Evolutionary conservation across 64 coral and sea anemone genomes (phyloP).

Genomic region (Astreopora myriophthalma): DNA sequence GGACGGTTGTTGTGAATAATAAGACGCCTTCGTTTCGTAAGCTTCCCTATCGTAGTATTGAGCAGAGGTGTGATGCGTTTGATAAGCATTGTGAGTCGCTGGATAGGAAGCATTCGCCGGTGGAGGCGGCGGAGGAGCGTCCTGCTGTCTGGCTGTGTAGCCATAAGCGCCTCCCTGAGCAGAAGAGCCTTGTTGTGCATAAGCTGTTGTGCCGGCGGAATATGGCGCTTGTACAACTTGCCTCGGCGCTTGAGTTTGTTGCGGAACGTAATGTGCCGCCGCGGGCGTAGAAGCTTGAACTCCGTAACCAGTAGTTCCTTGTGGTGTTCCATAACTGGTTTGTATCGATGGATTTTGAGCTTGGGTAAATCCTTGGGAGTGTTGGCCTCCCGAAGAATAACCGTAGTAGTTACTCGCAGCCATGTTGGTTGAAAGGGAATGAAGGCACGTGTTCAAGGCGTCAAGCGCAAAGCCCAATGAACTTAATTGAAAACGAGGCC

Average conservation of each 20-base stretch:
- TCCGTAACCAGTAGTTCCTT: slow-evolving; percentile 91
- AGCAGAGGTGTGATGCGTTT: slow-evolving; percentile 84
- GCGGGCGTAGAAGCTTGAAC: slow-evolving; percentile 86
- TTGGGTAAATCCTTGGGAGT: slow-evolving; percentile 96
- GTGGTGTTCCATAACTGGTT: slow-evolving; percentile 92
- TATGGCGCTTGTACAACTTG: slow-evolving; percentile 79
- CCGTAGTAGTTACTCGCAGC: slow-evolving; percentile 94
- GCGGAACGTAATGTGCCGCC: slow-evolving; percentile 86
- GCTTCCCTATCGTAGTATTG: slow-evolving; percentile 89
- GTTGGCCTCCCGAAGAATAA: slow-evolving; percentile 96
- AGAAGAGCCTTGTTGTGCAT: slow-evolving; percentile 70
- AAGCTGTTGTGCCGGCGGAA: slow-evolving; percentile 79
- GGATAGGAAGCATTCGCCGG: slow-evolving; percentile 86
- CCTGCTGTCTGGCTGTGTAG: slow-evolving; percentile 97
- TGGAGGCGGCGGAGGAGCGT: slow-evolving; percentile 92
- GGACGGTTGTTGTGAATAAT: slow-evolving; percentile 85
- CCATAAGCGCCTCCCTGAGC: slow-evolving; percentile 89
- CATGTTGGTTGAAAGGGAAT: slow-evolving; percentile 80
- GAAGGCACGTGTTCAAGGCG: slow-evolving; percentile 80
- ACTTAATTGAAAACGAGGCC: slow-evolving; percentile 17
- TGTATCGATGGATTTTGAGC: slow-evolving; percentile 98
- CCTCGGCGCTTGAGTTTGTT: slow-evolving; percentile 77
- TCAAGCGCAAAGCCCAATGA: not conserved
- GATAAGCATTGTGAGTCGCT: too few relatives aligned
- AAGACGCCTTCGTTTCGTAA: slow-evolving; percentile 85